Base-by-base conservation (phyloP, 64 coral and sea anemone species). In the Orbicella faveolata region DNA sequence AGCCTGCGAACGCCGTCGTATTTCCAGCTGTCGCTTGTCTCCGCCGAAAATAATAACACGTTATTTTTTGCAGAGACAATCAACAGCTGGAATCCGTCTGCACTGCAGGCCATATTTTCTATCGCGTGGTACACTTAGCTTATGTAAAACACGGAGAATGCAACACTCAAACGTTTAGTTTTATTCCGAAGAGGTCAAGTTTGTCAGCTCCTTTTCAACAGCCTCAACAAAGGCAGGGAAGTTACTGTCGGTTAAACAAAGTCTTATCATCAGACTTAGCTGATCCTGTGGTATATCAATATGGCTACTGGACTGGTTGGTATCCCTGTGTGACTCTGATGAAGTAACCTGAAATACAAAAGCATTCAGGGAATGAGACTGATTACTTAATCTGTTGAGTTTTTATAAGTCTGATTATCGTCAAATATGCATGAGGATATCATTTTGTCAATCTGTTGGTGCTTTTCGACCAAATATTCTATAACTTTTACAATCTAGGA, bases 221-320 rank as follows among this genome's bases (percentile, higher is more conserved):
- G 87, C 78, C 19, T 94, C 94, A 20, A 99, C 97, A 75, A 99
- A 99, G 18, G 79, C 75, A 67, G 97, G 97, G 69, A 98, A 98
- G 26, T 95, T 95, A 59, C 77, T 87, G 81, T 98, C 96, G 9
- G 93, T 93, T 36, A 98, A 66, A 59, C 96, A 98, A 7, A 98
- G 80, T 36, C 94, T 63, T 36, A 98, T 83, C 19, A 98, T 65
- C 3, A 89, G 63, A 64, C 78, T 87, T 3, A 98, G 79, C 6
- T 91, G 88, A n/a, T 89, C 89, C 21, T 75, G 90, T 11, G 93
- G 96, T 21, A 93, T 61, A 69, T 90, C 90, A 21, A 89, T 74
- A 34, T 57, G 64, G 67, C 75, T 64, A 7, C 23, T 12, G 64
- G 76, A 76, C 30, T 91, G 85, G 51, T 37, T 19, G 19, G 23